A percentile compares a stretch with the other conserved stretches of the same genome.
These are phyloP conservation scores for Arenicola marina DNA, from an alignment of 2,888 invertebrate species.

Conservation along the genomic window DNA sequence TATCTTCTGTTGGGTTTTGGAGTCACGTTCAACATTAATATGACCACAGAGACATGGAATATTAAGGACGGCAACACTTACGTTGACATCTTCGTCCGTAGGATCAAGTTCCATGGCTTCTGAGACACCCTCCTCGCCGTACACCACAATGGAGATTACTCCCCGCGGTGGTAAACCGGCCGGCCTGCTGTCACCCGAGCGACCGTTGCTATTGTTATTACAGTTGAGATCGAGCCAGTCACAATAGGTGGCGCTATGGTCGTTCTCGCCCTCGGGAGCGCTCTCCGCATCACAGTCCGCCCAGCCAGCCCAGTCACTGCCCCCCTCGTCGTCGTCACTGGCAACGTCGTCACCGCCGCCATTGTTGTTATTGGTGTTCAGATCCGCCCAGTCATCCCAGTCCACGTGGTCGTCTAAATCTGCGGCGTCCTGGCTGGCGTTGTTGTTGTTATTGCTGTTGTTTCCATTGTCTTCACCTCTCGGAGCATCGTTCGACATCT, in stretches of 20 bases:
- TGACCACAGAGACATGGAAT: no score
- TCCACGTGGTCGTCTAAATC: neutral
- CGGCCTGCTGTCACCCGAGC: slow-evolving; percentile 27
- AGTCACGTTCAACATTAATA: neutral
- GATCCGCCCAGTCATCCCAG: slow-evolving; percentile 11
- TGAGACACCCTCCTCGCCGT: slow-evolving; percentile 39
- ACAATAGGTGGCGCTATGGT: neutral
- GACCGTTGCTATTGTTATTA: slow-evolving; percentile 30
- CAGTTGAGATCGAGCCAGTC: slow-evolving; percentile 30
- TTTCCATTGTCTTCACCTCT: neutral
- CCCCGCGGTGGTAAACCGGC: neutral
- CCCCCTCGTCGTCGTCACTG: no score
- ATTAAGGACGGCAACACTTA: no score
- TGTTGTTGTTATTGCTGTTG: slow-evolving; percentile 11
- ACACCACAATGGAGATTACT: slow-evolving; percentile 40
- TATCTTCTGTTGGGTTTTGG: no score
- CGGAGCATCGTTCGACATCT: neutral
- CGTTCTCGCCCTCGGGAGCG: no score
- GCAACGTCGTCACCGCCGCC: slow-evolving; percentile 1
- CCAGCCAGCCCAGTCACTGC: no score
- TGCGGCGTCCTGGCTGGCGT: neutral
- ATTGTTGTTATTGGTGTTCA: slow-evolving; percentile 36
- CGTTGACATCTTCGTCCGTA: neutral
- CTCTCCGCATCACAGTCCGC: no score
- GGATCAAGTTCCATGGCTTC: slow-evolving; percentile 42